A percentile compares a stretch with the other conserved stretches of the same genome.
Conservation (phyloP, 2,797 vertebrate genomes). For the Euphonia xanthogaster region DNA sequence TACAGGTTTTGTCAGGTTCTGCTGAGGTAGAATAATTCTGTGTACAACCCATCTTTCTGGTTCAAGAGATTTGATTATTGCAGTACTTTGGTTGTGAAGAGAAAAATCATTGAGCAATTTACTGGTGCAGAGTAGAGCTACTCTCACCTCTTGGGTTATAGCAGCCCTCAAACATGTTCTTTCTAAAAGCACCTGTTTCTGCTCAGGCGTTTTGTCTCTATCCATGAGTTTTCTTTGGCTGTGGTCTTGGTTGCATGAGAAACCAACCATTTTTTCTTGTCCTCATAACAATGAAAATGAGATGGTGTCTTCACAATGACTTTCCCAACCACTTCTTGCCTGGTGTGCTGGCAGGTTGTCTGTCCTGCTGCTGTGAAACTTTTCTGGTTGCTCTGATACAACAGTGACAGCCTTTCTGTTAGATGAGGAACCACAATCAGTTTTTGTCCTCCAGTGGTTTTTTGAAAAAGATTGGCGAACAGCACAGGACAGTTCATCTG, state of each 20-base stretch:
- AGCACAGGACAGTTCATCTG: neutral
- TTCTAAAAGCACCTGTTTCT: neutral
- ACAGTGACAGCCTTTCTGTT: neutral
- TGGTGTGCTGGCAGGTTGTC: neutral
- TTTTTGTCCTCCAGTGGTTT: neutral
- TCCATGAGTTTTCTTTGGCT: neutral
- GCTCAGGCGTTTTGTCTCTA: neutral
- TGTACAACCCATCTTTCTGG: neutral
- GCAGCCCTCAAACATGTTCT: neutral
- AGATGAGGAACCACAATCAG: neutral
- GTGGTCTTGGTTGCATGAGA: neutral
- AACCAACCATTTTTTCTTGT: neutral
- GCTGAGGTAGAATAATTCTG: neutral
- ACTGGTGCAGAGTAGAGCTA: neutral
- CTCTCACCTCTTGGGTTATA: neutral
- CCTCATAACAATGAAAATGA: neutral
- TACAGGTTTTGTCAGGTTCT: neutral
- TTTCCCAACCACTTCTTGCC: neutral
- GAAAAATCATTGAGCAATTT: neutral
- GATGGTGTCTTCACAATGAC: neutral
- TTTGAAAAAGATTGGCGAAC: neutral
- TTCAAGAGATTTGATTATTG: neutral
- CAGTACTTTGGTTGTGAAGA: neutral
- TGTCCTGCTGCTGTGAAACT: neutral
- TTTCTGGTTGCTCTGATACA: neutral